Evolutionary conservation across 2,113 vertebrate species (phyloP), one percentile per base, ranked within the genome.

Genomic region (Terrapene triunguis): DNA sequence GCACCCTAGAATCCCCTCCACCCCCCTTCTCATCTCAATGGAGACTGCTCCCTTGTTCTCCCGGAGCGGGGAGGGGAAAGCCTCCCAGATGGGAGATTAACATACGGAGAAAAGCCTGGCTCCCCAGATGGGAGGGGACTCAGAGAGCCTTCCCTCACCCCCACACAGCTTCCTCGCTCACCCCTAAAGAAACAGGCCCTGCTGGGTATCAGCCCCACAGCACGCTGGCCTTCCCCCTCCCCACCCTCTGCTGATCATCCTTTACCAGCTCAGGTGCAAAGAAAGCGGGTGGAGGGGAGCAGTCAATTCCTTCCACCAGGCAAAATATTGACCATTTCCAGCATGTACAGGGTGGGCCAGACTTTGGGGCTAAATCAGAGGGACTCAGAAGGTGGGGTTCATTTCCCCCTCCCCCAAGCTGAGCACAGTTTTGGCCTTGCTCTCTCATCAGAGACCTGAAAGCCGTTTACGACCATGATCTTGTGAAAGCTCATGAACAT

Each of bases 11-110:
- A n/a, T 24, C 12, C 38, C n/a, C 6, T 22, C 0, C n/a, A 3
- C 0, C 1, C 59, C 35, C 17, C 16, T 51, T 25, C 54, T n/a
- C 4, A 19, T 22, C 59, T 90, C 79, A 5, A 11, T 72, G 76
- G 57, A 91, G 29, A 19, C n/a, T 5, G 6, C 21, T 76, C 53
- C 80, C 82, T 89, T 44, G 85, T 83, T 55, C 89, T 87, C 86
- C 3, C 2, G 3, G 29, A 57, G 48, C 12, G 27, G 0, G 35
- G 54, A 42, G 55, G n/a, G 59, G 27, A 62, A 35, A 62, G 27
- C 55, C n/a, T 38, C 14, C 0, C 1, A 38, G 32, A 55, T 47
- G 85, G 72, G 32, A 3, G 2, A 2, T 10, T 72, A 44, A 53
- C 80, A 82, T 62, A 78, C 19, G 47, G 79, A 87, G 44, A 82